These are phyloP conservation scores for Dolichopus griseipennis DNA, from an alignment of 2,888 invertebrate species.

Conservation along the genomic window DNA sequence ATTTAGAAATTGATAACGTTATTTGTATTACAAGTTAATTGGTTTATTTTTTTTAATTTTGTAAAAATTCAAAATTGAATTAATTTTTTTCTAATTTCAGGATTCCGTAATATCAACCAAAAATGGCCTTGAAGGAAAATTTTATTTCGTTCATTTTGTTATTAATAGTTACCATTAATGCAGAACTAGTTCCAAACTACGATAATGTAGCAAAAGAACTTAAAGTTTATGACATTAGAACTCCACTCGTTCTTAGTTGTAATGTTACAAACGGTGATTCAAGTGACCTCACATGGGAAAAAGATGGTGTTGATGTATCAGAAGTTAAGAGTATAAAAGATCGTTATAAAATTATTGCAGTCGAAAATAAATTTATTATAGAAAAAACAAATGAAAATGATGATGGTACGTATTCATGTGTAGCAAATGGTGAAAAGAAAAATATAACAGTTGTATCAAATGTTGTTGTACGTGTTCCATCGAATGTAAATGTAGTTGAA, in stretches of 20 bases:
- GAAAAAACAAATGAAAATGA: conserved; percentile 46
- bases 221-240: conserved; percentile 26
- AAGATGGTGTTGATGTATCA: conserved; percentile 38
- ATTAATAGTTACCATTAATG: not conserved
- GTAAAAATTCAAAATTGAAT: not conserved
- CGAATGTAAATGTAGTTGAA: conserved; percentile 63
- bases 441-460: conserved; percentile 39
- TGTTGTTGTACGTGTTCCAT: conserved; percentile 47
- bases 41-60: too few relatives aligned
- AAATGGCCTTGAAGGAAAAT: conserved; percentile 6
- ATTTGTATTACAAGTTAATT: too few relatives aligned
- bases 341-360: conserved; percentile 34
- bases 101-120: conserved; percentile 3
- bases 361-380: conserved; percentile 38
- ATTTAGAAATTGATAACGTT: too few relatives aligned
- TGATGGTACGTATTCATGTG: conserved; percentile 56
- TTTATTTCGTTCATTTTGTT: not conserved
- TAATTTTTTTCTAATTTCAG: not conserved
- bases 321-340: conserved; percentile 31
- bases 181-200: conserved; percentile 20
- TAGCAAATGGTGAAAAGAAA: conserved; percentile 27
- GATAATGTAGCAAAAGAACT: conserved; percentile 20
- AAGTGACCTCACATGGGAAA: conserved; percentile 30
- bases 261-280: conserved; percentile 24
- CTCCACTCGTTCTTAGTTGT: conserved; percentile 28